These are phyloP conservation scores for Adrianichthys oophorus DNA, from an alignment of 2,797 vertebrate genomes.

Conservation along the genomic window DNA sequence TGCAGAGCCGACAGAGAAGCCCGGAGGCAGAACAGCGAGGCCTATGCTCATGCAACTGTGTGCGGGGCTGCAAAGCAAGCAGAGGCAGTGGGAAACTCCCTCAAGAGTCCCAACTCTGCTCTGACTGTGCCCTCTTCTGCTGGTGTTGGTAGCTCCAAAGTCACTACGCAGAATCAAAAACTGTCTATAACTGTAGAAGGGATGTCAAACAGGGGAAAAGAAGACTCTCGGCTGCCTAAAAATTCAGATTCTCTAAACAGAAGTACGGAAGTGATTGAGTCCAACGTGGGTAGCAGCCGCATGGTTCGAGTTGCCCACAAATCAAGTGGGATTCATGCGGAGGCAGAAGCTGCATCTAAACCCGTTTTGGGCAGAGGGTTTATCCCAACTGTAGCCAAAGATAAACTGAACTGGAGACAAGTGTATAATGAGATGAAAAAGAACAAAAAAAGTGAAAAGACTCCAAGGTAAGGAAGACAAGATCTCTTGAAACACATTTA, in stretches of 20 bases:
- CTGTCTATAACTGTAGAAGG: conserved; percentile 15
- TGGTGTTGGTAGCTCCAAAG: background rate
- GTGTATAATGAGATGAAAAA: conserved; percentile 79
- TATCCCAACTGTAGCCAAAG: conserved; percentile 64
- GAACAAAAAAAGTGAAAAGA: conserved; percentile 76
- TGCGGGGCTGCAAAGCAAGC: background rate
- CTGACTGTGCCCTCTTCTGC: conserved; percentile 2
- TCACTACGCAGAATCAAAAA: background rate
- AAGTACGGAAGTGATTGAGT: conserved; percentile 74
- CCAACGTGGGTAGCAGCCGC: conserved; percentile 74
- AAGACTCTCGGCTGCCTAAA: conserved; percentile 61
- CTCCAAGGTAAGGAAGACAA: conserved; percentile 81
- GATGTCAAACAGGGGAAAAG: conserved; percentile 45
- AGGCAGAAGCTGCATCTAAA: conserved; percentile 75
- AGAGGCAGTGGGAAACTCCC: background rate
- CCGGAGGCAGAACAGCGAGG: conserved; percentile 29
- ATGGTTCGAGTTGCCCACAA: conserved; percentile 84
- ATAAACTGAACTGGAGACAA: conserved; percentile 83
- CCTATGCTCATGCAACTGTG: background rate
- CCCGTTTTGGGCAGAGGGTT: conserved; percentile 78
- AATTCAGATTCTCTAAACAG: conserved; percentile 76
- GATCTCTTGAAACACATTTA: no score
- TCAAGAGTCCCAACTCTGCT: background rate
- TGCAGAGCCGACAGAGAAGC: conserved; percentile 57
- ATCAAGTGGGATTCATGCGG: conserved; percentile 65